These are phyloP conservation scores for Bothrops jararaca DNA, from an alignment of 2,113 vertebrate genomes.

Conservation along the genomic window DNA sequence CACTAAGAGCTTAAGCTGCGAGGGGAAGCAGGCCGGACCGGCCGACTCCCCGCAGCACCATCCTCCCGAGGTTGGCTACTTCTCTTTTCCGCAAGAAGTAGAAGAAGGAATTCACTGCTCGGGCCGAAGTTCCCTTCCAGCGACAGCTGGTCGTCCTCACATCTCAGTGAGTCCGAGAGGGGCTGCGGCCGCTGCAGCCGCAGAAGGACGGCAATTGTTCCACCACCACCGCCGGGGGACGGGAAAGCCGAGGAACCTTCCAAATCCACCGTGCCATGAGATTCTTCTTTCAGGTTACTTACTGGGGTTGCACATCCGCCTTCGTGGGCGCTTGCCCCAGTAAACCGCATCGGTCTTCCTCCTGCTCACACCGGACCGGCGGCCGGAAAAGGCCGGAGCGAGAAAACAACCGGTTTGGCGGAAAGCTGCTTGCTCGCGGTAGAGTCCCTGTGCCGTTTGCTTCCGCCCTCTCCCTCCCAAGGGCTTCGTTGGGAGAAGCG, in stretches of 20 bases:
- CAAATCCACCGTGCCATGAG: constrained; percentile 15
- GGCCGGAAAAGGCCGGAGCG: constrained; percentile 19
- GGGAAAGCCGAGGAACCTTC: neutral
- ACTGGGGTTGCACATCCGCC: neutral
- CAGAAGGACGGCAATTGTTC: neutral
- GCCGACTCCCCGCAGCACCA: no score
- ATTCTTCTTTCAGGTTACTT: neutral
- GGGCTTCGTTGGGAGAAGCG: neutral
- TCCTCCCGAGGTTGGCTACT: neutral
- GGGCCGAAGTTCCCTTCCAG: neutral
- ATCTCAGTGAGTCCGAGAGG: neutral
- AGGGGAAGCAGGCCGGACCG: neutral
- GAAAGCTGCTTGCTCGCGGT: neutral
- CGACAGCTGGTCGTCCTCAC: neutral
- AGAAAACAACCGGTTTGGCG: constrained; percentile 2
- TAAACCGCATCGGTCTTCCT: neutral
- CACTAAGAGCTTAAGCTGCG: neutral
- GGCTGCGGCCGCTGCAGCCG: neutral
- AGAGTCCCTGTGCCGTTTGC: neutral
- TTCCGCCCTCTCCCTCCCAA: neutral
- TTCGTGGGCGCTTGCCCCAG: neutral
- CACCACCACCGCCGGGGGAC: neutral
- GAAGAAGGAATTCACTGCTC: neutral
- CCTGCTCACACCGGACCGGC: neutral
- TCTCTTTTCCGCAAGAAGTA: neutral